Percentiles rank a stretch among this genome's conserved stretches.
Conservation (phyloP, 64 coral and sea anemone species). For the Montipora capricornis region DNA sequence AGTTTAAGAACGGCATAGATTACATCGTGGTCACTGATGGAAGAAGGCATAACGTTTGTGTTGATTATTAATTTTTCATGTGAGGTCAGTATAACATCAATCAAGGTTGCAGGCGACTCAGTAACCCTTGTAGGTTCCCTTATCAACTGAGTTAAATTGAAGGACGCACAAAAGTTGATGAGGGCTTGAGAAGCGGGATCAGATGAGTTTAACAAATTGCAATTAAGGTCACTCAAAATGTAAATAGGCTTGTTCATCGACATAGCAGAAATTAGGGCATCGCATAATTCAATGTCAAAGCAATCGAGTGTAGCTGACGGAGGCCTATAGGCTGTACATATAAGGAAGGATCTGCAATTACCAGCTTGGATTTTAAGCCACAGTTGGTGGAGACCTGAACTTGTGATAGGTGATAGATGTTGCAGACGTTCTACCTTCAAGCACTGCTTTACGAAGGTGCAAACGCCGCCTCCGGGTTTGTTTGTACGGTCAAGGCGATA, state of each 20-base stretch:
- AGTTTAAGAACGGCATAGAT: conserved; percentile 36
- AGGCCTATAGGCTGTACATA: conserved; percentile 53
- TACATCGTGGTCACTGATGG: conserved; percentile 69
- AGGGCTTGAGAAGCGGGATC: conserved; percentile 1
- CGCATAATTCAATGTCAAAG: conserved; percentile 50
- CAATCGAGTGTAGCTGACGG: neutral
- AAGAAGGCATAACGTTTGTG: neutral
- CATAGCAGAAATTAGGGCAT: conserved; percentile 56
- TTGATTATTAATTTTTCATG: neutral
- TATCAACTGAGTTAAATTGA: conserved; percentile 29
- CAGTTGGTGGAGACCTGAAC: neutral
- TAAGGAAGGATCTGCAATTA: neutral
- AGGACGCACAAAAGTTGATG: neutral
- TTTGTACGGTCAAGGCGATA: neutral
- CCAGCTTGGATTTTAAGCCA: conserved; percentile 5
- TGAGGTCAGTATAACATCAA: neutral
- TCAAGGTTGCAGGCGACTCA: neutral
- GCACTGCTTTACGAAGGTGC: neutral
- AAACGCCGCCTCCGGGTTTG: neutral
- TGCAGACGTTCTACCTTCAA: neutral
- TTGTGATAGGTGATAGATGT: neutral
- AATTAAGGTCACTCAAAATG: conserved; percentile 57
- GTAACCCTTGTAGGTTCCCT: conserved; percentile 13
- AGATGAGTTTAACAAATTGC: conserved; percentile 39
- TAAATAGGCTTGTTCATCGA: conserved; percentile 48